Evolutionary conservation across 2,888 invertebrate genomes (phyloP).

Genomic region (Trachelus troglodyta): DNA sequence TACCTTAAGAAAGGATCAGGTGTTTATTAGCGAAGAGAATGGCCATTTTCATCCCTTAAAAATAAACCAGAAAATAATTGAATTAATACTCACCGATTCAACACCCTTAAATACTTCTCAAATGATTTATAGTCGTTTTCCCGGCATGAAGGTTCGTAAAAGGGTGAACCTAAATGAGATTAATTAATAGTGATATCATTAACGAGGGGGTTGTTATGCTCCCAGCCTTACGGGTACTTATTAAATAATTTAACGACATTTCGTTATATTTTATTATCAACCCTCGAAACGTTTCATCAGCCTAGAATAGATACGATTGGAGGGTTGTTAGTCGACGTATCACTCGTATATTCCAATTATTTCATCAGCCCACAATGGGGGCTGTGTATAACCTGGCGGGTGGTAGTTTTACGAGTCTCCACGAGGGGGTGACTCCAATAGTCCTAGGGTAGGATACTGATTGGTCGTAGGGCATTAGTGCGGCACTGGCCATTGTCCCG

Average conservation of each 20-base stretch:
- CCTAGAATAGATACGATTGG: background rate
- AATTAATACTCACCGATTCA: background rate
- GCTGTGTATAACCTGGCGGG: background rate
- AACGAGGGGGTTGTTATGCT: background rate
- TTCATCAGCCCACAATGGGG: background rate
- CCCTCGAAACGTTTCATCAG: background rate
- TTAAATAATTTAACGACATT: constrained; percentile 13
- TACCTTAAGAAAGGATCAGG: background rate
- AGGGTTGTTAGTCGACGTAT: background rate
- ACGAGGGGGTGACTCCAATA: background rate
- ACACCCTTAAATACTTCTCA: background rate
- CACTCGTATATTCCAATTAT: background rate
- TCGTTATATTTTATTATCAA: constrained; percentile 3
- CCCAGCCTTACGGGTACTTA: background rate
- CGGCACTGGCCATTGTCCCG: background rate
- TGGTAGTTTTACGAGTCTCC: background rate
- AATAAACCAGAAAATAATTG: background rate
- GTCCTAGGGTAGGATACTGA: background rate
- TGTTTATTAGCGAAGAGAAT: background rate
- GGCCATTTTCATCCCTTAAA: constrained; percentile 8
- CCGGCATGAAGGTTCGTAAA: background rate
- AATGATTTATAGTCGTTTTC: background rate
- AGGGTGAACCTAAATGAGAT: constrained; percentile 18
- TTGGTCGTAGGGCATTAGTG: background rate
- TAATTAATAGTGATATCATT: constrained; percentile 18